Evolutionary conservation across 1,140 invertebrate species (phyloP).

Genomic region (Apis florea): DNA sequence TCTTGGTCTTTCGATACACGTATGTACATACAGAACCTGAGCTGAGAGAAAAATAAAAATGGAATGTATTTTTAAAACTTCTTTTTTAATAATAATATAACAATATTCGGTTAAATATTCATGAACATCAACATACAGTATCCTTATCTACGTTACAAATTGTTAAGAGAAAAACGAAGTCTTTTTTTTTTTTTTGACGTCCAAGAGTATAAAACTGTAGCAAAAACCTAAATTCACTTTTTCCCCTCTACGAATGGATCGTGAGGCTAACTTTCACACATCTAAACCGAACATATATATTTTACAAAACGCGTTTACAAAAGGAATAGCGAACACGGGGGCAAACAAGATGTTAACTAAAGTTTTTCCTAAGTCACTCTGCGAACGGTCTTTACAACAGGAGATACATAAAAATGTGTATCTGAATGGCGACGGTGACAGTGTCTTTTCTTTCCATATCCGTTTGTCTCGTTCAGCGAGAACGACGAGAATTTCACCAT

Average conservation of each 20-base stretch:
- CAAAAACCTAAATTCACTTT: constrained; percentile 52
- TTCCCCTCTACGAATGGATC: neutral
- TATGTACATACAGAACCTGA: constrained; percentile 32
- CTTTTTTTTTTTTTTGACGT: constrained; percentile 27
- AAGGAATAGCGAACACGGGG: constrained; percentile 17
- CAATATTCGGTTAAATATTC: constrained; percentile 64
- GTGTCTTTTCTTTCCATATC: constrained; percentile 10
- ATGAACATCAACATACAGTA: constrained; percentile 64
- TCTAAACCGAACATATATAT: constrained; percentile 39
- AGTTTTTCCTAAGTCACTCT: constrained; percentile 63
- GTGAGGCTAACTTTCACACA: constrained; percentile 22
- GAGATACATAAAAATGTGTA: constrained; percentile 20
- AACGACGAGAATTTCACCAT: constrained; percentile 44
- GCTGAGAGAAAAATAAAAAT: constrained; percentile 61
- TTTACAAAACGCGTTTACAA: constrained; percentile 46
- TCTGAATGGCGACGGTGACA: constrained; percentile 15
- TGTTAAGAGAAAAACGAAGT: constrained; percentile 61
- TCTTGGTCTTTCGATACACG: constrained; percentile 39
- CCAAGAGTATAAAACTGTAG: constrained; percentile 48
- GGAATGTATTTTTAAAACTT: constrained; percentile 64
- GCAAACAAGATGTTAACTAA: constrained; percentile 43
- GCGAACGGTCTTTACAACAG: constrained; percentile 47
- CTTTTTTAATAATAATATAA: constrained; percentile 67
- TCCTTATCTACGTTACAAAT: constrained; percentile 65
- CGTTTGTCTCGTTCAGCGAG: constrained; percentile 29